A percentile compares a stretch with the other conserved stretches of the same genome.
Evolutionary conservation across 2,113 vertebrate genomes (phyloP).

Genomic region (Pseudopipra pipra): DNA sequence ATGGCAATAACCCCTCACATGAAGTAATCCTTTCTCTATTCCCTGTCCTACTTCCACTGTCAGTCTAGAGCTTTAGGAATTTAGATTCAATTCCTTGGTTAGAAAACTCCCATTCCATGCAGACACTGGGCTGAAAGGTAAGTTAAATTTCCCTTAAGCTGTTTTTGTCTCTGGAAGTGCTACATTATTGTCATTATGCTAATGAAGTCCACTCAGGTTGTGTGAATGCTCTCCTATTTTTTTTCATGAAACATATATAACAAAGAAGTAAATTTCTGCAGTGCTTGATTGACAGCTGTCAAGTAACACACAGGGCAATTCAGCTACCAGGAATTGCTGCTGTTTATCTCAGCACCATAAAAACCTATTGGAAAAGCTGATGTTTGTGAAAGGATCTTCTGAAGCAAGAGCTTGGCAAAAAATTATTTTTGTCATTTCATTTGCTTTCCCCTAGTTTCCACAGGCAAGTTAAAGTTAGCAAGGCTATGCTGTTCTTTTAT

Average conservation of each 20-base stretch:
- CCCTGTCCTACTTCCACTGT: neutral
- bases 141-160: neutral
- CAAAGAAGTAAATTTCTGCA: neutral
- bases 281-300: constrained; percentile 2
- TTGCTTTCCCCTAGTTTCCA: neutral
- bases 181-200: neutral
- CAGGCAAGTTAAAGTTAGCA: neutral
- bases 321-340: neutral
- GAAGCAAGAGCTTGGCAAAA: neutral
- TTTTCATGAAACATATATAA: neutral
- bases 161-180: neutral
- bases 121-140: neutral
- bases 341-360: neutral
- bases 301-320: neutral
- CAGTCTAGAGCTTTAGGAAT: neutral
- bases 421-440: neutral
- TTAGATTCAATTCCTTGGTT: neutral
- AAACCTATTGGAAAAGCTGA: neutral
- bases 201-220: neutral
- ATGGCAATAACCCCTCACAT: neutral
- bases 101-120: neutral
- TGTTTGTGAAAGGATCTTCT: neutral
- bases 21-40: neutral
- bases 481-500: neutral
- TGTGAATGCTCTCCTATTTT: neutral